Conservation (phyloP, 1,140 invertebrate species). For the Neodiprion pinetum region DNA sequence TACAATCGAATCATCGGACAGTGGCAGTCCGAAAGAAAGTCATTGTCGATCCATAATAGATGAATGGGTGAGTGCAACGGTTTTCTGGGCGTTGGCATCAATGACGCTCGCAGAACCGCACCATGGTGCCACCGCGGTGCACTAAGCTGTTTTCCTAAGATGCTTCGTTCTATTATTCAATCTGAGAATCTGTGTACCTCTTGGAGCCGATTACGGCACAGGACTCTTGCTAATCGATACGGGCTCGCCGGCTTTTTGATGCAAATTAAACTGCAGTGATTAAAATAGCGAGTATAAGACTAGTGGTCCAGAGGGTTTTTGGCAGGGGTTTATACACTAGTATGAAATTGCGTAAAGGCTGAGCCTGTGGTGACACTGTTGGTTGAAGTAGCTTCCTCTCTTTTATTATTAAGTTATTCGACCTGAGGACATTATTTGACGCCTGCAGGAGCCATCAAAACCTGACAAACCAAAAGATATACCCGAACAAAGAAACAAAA, state of each 20-base stretch:
- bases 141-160: background rate
- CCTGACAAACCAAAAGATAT: no score
- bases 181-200: background rate
- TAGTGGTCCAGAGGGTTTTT: no score
- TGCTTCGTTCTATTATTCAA: background rate
- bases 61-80: constrained; percentile 20
- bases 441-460: no score
- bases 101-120: constrained; percentile 24
- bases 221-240: background rate
- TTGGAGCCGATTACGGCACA: background rate
- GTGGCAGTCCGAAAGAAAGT: background rate
- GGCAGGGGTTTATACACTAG: no score
- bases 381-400: no score
- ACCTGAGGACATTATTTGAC: no score
- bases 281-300: no score
- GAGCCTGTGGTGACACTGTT: no score
- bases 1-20: background rate
- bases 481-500: no score
- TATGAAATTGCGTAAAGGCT: no score
- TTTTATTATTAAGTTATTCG: no score
- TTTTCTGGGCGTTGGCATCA: constrained; percentile 19
- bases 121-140: constrained; percentile 24
- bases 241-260: background rate
- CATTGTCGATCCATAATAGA: constrained; percentile 18
- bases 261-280: no score